Percentiles rank a stretch among this genome's conserved stretches.
Conservation (phyloP, 2,797 vertebrate genomes). For the Cuculus canorus region DNA sequence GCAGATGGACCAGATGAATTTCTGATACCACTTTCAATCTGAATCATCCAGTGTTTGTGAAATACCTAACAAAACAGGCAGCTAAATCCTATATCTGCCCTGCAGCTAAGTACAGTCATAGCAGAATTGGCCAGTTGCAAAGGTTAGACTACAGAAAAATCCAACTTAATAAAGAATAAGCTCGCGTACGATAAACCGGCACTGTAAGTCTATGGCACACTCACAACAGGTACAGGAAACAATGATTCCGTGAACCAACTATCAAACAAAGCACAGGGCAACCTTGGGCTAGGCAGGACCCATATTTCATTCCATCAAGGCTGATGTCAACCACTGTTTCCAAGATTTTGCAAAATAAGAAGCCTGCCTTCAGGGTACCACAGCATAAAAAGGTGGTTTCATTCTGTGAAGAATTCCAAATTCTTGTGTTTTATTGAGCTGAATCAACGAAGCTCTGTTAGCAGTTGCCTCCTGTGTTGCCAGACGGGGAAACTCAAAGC, state of each 20-base stretch:
- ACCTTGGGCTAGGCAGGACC: not conserved
- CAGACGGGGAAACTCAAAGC: constrained; percentile 42
- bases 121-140: not conserved
- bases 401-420: not conserved
- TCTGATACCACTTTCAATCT: not conserved
- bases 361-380: not conserved
- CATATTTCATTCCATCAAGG: not conserved
- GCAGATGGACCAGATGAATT: not conserved
- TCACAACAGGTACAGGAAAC: not conserved
- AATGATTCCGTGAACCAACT: not conserved
- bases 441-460: not conserved
- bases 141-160: not conserved
- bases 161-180: not conserved
- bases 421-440: not conserved
- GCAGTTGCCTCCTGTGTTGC: constrained; percentile 28
- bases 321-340: not conserved
- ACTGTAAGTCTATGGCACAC: not conserved
- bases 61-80: not conserved
- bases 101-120: not conserved
- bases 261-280: not conserved
- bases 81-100: not conserved
- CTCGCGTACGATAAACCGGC: not conserved
- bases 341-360: not conserved
- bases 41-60: not conserved
- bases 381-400: not conserved